Evolutionary conservation across 2,888 invertebrate genomes (phyloP).

Genomic region (Dimorphilus gyrociliatus): DNA sequence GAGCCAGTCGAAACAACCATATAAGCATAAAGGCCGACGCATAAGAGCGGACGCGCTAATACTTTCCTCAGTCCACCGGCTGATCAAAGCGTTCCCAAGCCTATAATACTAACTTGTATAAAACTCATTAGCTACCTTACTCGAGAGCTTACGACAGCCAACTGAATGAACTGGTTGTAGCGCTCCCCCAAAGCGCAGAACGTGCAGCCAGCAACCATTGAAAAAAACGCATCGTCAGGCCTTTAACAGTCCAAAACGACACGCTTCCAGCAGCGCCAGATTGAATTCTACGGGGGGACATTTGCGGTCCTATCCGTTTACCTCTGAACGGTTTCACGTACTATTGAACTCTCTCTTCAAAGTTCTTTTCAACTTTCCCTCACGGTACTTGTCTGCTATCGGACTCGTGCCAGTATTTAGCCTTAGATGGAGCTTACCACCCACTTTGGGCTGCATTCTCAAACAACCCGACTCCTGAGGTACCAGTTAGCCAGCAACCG

Average conservation of each 20-base stretch:
- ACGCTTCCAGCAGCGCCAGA: slow-evolving; percentile 7
- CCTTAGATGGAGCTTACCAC: slow-evolving; percentile 43
- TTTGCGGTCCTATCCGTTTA: slow-evolving; percentile 6
- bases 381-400: slow-evolving; percentile 52
- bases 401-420: slow-evolving; percentile 50
- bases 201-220: slow-evolving; percentile 4
- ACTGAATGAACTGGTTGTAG: slow-evolving; percentile 16
- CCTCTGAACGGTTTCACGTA: slow-evolving; percentile 40
- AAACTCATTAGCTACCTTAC: slow-evolving; percentile 7
- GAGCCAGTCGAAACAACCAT: slow-evolving; percentile 6
- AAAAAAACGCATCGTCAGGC: slow-evolving; percentile 1
- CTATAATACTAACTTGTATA: no score
- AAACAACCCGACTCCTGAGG: slow-evolving; percentile 46
- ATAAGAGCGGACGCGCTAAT: slow-evolving; percentile 7
- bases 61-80: slow-evolving; percentile 5
- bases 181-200: slow-evolving; percentile 11
- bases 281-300: no score
- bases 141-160: slow-evolving; percentile 10
- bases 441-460: no score
- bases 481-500: slow-evolving; percentile 11
- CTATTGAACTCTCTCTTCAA: slow-evolving; percentile 50
- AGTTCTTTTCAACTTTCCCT: slow-evolving; percentile 51
- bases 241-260: no score
- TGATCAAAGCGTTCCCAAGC: no score
- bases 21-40: slow-evolving; percentile 5